Evolutionary conservation across 2,888 invertebrate species (phyloP).

Genomic region (Conomelus anceps): DNA sequence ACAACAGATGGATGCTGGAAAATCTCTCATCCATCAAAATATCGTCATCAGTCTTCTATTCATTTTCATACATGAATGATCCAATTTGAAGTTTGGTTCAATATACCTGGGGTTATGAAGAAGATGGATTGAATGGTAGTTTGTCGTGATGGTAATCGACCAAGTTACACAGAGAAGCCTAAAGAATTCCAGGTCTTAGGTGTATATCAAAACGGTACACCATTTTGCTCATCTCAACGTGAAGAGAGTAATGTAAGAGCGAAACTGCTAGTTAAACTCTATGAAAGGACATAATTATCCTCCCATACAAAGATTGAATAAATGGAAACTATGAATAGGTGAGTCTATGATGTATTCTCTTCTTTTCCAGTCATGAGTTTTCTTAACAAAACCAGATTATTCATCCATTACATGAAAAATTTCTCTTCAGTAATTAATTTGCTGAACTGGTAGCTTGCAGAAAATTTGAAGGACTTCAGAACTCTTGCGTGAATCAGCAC

Average conservation of each 20-base stretch:
- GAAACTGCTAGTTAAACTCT: too few relatives aligned
- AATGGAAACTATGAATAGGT: too few relatives aligned
- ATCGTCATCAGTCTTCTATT: not conserved
- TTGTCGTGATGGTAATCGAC: not conserved
- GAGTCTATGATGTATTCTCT: too few relatives aligned
- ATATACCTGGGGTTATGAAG: not conserved
- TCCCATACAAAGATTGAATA: too few relatives aligned
- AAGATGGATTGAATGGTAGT: not conserved
- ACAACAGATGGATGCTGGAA: not conserved
- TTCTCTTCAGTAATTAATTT: too few relatives aligned
- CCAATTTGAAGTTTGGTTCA: not conserved
- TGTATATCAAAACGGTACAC: not conserved
- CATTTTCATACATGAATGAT: not conserved
- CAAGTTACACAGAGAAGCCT: not conserved
- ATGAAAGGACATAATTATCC: too few relatives aligned
- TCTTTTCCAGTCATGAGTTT: too few relatives aligned
- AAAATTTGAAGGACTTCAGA: too few relatives aligned
- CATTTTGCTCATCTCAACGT: not conserved
- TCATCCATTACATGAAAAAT: too few relatives aligned
- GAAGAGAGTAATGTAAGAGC: not conserved
- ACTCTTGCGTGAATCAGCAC: too few relatives aligned
- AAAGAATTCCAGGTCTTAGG: not conserved
- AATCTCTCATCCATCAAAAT: not conserved
- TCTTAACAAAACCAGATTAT: too few relatives aligned
- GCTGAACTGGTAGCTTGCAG: too few relatives aligned